These are phyloP conservation scores for Apamea monoglypha DNA, from an alignment of 2,888 invertebrate species.

Conservation along the genomic window DNA sequence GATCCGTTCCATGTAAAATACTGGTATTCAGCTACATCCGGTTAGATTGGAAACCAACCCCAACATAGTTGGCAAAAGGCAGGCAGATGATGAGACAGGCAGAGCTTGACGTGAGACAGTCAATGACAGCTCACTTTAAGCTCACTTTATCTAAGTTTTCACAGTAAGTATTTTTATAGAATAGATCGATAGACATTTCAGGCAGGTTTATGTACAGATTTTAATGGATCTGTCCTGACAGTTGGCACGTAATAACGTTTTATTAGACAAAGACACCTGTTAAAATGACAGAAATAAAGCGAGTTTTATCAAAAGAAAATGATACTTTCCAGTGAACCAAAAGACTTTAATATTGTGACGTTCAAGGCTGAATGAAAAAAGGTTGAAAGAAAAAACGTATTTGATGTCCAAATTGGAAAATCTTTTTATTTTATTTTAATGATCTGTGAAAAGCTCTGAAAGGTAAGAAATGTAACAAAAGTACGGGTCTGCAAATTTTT, in stretches of 20 bases:
- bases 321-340: constrained; percentile 28
- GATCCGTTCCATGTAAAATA: too few species aligned
- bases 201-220: background rate
- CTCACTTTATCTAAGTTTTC: background rate
- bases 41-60: too few species aligned
- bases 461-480: constrained; percentile 4
- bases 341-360: constrained; percentile 32
- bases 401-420: constrained; percentile 34
- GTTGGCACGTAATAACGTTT: background rate
- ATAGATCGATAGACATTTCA: background rate
- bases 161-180: background rate
- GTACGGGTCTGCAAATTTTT: background rate
- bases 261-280: too few species aligned
- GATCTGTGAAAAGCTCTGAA: constrained; percentile 33
- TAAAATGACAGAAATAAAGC: background rate
- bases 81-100: too few species aligned
- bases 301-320: constrained; percentile 23
- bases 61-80: too few species aligned
- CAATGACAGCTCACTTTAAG: background rate
- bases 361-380: constrained; percentile 17
- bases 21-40: too few species aligned
- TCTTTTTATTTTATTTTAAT: constrained; percentile 42
- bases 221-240: background rate
- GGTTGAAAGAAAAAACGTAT: constrained; percentile 10
- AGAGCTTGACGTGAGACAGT: too few species aligned